Base-by-base conservation (phyloP, 2,113 vertebrate species). In the Phyllopteryx taeniolatus region DNA sequence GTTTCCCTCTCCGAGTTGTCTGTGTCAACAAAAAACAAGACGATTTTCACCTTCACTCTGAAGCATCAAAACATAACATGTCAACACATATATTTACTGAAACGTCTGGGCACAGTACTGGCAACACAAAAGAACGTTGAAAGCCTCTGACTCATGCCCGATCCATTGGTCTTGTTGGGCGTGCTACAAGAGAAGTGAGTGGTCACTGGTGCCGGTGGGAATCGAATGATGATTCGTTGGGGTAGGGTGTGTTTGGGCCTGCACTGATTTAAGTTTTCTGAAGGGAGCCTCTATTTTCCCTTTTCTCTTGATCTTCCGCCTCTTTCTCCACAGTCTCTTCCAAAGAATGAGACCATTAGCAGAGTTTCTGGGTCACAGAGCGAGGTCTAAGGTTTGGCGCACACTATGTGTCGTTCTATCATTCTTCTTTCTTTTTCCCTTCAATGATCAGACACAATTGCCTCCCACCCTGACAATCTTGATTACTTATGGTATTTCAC, bases 201-300 rank as follows among this genome's bases (percentile, higher is more conserved):
- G 80, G 80, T 79, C 84, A 76, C 68, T 68, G 71, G 79, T 70
- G 60, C 68, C 67, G 71, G 79, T 70, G 60, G 33, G 67, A 77
- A 75, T 73, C 62, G 74, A 83, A 68, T 78, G 67, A 71, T 68
- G 79, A 85, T 80, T 83, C 77, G 85, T 80, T 19, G 68, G 80
- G 84, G 83, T 79, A 74, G 85, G 82, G 56, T 78, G 20, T 60
- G 88, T 71, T 83, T 79, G 81, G 77, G 80, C 82, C 69, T 72
- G 85, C 67, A 62, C 68, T 86, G 87, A 91, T 89, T 89, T 87
- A 89, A 73, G 80, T 87, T 70, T 81, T 83, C 86, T 75, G 56
- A 70, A 74, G 82, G 85, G 86, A 54, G 76, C 68, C 63, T 77
- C 75, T 60, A 59, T 79, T 75, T 74, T 67, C 68, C 72, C 71